Conservation (phyloP, 2,113 vertebrate species). For the Silurus glanis region DNA sequence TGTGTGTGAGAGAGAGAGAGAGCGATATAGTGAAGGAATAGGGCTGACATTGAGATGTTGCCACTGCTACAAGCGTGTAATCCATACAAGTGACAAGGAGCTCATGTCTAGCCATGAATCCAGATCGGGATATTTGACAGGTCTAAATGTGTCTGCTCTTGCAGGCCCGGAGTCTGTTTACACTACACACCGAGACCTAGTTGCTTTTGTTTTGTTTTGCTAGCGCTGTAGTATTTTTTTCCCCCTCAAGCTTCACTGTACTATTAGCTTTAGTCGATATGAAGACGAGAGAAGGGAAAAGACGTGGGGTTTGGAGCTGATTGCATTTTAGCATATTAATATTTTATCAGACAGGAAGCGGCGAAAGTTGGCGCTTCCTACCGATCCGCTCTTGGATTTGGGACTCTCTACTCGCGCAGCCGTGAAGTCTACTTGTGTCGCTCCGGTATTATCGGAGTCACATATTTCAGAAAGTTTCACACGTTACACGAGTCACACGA, state of each 20-base stretch:
- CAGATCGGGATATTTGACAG: slow-evolving; percentile 38
- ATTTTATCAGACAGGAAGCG: slow-evolving; percentile 34
- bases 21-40: slow-evolving; percentile 16
- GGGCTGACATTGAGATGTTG: slow-evolving; percentile 54
- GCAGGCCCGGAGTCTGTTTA: not conserved
- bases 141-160: slow-evolving; percentile 27
- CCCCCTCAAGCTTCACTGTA: not conserved
- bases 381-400: not conserved
- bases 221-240: not conserved
- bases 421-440: slow-evolving; percentile 65
- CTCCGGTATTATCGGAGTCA: slow-evolving; percentile 77
- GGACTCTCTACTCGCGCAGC: slow-evolving; percentile 7
- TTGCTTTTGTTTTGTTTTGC: not conserved
- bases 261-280: slow-evolving; percentile 7
- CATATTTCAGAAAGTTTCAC: slow-evolving; percentile 64
- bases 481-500: not conserved
- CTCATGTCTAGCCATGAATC: slow-evolving; percentile 41
- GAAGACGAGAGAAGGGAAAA: not conserved
- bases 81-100: slow-evolving; percentile 33
- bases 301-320: not conserved
- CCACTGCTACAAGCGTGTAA: slow-evolving; percentile 48
- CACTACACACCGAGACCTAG: slow-evolving; percentile 1
- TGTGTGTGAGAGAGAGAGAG: not conserved
- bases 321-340: slow-evolving; percentile 38
- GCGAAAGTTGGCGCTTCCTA: slow-evolving; percentile 19